Percentiles rank a stretch among this genome's conserved stretches.
phyloP scores from a whole-genome alignment of 2,888 invertebrate genomes.

The Odontocolon sp. region DNA sequence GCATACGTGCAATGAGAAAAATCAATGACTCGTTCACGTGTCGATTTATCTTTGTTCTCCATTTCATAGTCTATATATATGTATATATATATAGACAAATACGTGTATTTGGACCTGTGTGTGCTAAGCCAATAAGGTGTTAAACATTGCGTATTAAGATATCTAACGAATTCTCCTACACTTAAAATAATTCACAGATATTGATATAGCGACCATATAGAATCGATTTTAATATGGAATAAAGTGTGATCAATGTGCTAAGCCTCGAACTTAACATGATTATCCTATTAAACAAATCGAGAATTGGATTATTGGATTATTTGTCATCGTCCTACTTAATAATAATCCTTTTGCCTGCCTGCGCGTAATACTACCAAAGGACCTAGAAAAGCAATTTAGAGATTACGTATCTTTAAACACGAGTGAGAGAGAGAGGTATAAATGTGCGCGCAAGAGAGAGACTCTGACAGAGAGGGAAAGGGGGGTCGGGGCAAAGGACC shows the following conservation, averaged over 20 bases:
- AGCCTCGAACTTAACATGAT: no score
- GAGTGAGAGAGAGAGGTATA: conserved; percentile 28
- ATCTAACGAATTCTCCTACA: no score
- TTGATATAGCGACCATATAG: no score
- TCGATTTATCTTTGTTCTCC: conserved; percentile 34
- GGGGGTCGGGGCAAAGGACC: conserved; percentile 10
- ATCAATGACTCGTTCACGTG: conserved; percentile 58
- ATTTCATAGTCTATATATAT: neutral
- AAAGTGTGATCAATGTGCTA: no score
- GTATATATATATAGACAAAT: neutral
- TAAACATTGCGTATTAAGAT: no score
- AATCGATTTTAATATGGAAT: no score
- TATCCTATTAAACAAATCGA: neutral
- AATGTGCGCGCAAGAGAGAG: conserved; percentile 27
- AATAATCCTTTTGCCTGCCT: conserved; percentile 40
- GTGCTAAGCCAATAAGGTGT: no score
- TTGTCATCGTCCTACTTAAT: conserved; percentile 31
- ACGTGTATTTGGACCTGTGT: neutral
- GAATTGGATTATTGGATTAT: conserved; percentile 51
- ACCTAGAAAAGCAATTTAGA: conserved; percentile 59
- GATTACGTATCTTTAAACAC: conserved; percentile 60
- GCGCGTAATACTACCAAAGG: conserved; percentile 41
- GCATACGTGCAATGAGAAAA: conserved; percentile 24
- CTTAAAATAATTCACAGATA: no score
- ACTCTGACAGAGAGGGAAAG: conserved; percentile 20